These are phyloP conservation scores for Drosophila kikkawai DNA, from an alignment of 1,140 invertebrate genomes.

Conservation along the genomic window DNA sequence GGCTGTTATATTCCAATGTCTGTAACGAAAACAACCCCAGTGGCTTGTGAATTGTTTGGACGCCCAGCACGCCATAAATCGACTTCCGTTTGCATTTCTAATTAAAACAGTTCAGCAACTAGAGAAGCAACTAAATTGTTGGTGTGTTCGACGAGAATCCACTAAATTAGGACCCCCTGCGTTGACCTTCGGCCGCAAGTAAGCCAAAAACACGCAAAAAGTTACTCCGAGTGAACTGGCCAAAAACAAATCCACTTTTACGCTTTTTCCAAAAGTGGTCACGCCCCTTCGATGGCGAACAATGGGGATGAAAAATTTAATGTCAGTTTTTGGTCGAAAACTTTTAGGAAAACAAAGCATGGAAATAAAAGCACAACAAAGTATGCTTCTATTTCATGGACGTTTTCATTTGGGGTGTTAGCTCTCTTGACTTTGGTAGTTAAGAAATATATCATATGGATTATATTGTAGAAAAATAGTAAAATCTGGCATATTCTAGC, in stretches of 20 bases:
- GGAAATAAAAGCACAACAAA: background rate
- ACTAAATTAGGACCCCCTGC: conserved; percentile 11
- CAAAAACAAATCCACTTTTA: conserved; percentile 16
- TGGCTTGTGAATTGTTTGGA: conserved; percentile 24
- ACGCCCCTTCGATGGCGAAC: conserved; percentile 17
- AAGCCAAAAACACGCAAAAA: conserved; percentile 41
- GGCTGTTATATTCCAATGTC: conserved; percentile 2
- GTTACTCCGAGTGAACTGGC: conserved; percentile 1
- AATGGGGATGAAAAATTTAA: conserved; percentile 12
- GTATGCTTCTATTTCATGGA: background rate
- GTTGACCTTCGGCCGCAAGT: conserved; percentile 36
- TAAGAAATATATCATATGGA: background rate
- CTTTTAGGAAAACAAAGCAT: background rate
- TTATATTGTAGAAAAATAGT: background rate
- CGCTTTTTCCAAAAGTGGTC: conserved; percentile 12
- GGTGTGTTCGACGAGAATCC: conserved; percentile 10
- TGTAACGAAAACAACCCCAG: conserved; percentile 4
- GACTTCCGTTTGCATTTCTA: conserved; percentile 69
- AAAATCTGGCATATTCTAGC: background rate
- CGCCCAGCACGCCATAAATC: conserved; percentile 60
- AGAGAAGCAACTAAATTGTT: conserved; percentile 29
- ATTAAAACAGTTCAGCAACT: conserved; percentile 55
- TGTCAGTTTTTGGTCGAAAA: background rate
- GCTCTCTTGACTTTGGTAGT: background rate
- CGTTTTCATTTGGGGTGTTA: background rate